Percentiles rank a stretch among this genome's conserved stretches.
Conservation (phyloP, 2,888 invertebrate species). For the Aleiodes testaceus region DNA sequence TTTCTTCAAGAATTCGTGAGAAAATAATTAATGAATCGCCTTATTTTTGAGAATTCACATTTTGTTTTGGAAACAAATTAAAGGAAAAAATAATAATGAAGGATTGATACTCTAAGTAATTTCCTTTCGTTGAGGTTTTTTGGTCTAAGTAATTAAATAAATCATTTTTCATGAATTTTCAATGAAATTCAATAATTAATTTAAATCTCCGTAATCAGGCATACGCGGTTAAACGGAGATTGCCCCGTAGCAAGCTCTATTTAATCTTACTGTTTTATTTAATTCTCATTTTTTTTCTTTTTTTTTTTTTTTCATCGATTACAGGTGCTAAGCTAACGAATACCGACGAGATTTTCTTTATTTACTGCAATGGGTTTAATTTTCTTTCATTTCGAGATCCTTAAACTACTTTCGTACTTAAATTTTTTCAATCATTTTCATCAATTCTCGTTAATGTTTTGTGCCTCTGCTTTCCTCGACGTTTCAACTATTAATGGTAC, state of each 20-base stretch:
- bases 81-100: no score
- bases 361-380: constrained; percentile 53
- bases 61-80: neutral
- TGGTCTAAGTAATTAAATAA: constrained; percentile 27
- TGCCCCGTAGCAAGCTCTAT: constrained; percentile 53
- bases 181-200: constrained; percentile 20
- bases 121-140: constrained; percentile 23
- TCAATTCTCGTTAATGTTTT: constrained; percentile 40
- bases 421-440: constrained; percentile 36
- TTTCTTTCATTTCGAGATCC: constrained; percentile 46
- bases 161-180: constrained; percentile 20
- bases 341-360: constrained; percentile 53
- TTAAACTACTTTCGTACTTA: constrained; percentile 47
- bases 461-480: constrained; percentile 32
- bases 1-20: no score
- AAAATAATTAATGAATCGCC: no score
- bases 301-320: constrained; percentile 49
- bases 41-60: no score
- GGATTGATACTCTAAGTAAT: neutral
- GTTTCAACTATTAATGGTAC: constrained; percentile 4
- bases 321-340: constrained; percentile 55
- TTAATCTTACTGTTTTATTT: constrained; percentile 21
- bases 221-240: constrained; percentile 45
- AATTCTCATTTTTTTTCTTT: constrained; percentile 8
- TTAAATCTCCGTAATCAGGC: constrained; percentile 34